Evolutionary conservation across 2,797 vertebrate genomes (phyloP), one percentile per base, ranked within the genome.

Genomic region (Garrulus glandarius): DNA sequence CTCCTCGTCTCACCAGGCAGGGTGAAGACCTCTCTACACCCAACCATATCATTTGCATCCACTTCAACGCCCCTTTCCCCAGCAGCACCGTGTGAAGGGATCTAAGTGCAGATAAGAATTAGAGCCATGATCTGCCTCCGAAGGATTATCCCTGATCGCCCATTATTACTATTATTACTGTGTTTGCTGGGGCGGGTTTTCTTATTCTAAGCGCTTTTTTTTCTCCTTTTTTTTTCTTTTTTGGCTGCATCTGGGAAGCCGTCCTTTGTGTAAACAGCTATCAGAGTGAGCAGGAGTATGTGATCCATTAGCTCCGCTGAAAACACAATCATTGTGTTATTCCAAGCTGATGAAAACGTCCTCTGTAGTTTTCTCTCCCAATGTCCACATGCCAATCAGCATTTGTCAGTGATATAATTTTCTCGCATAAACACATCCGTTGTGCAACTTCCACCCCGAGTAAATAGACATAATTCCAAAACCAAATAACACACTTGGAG

Each of bases 241-340:
- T 95, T 83, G 83, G 59, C 96, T 97, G 97, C 96, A 96, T 97
- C 97, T 97, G 97, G 95, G 97, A 97, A 96, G 87, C 84, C 12
- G 70, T 97, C 96, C 96, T 98, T 96, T 98, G 97, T 97, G 96
- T 98, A 98, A 98, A 98, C 97, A 98, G 97, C 98, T 97, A 98
- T 98, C 97, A 96, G 95, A 87, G 96, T 27, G 96, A 97, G 79
- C 95, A 94, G 92, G 95, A 97, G 98, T 98, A 98, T 98, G 98
- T 98, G 98, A 98, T 98, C 97, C 98, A 98, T 98, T 98, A 98
- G 98, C 97, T 97, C 92, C 74, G 97, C 98, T 98, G 98, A 98
- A 98, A 98, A 98, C 97, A 98, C 98, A 98, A 98, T 98, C 98
- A 98, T 97, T 97, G 97, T 98, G 98, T 98, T 98, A 98, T 98